Evolutionary conservation across 2,113 vertebrate species (phyloP).

Genomic region (Dendropsophus ebraccatus): DNA sequence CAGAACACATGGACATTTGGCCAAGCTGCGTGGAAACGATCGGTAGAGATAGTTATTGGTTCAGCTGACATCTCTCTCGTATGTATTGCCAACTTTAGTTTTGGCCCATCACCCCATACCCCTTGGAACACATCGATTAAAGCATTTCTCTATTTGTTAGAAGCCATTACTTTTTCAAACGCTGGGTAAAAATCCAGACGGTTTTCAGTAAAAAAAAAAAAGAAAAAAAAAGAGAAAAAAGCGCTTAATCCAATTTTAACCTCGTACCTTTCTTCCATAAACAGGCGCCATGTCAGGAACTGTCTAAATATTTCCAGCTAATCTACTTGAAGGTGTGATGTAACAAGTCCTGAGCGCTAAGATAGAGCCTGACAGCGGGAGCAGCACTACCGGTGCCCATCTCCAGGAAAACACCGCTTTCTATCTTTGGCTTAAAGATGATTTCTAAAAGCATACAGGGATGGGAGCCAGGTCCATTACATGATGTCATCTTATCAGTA

Average conservation of each 20-base stretch:
- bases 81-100: too few relatives aligned
- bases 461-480: slow-evolving; percentile 6
- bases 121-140: not conserved
- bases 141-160: not conserved
- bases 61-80: too few relatives aligned
- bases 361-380: not conserved
- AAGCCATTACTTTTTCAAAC: too few relatives aligned
- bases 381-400: not conserved
- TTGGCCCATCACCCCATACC: too few relatives aligned
- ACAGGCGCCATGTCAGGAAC: not conserved
- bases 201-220: not conserved
- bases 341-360: not conserved
- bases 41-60: too few relatives aligned
- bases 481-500: not conserved
- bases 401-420: slow-evolving; percentile 3
- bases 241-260: not conserved
- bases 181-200: not conserved
- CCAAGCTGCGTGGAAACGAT: too few relatives aligned
- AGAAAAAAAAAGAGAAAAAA: too few relatives aligned
- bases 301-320: not conserved
- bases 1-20: too few relatives aligned
- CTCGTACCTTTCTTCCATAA: slow-evolving; percentile 3
- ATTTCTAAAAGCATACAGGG: slow-evolving; percentile 1
- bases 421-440: not conserved
- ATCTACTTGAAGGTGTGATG: not conserved